Evolutionary conservation across 2,113 vertebrate genomes (phyloP), one percentile per base, ranked within the genome.

Genomic region (Brachyhypopomus occidentalis): DNA sequence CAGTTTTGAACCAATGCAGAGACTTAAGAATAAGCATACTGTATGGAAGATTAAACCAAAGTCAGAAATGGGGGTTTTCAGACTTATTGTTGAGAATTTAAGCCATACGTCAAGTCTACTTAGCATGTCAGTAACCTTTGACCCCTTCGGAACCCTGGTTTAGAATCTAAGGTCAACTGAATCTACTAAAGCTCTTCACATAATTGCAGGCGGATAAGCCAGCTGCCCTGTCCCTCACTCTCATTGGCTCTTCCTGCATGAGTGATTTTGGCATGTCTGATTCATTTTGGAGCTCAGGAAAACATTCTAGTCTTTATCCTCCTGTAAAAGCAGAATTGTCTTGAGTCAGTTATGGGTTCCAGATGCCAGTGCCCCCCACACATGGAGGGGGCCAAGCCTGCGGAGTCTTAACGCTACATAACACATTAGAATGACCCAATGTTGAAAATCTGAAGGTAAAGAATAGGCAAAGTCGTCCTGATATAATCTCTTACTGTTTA

Each of bases 361-460:
- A 92, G 90, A 90, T 92, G 91, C 75, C 52, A 67, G 64, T 59
- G 48, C 48, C 75, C 11, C 11, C n/a, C 2, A 85, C 88, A 83
- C 80, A 87, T 78, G 48, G 22, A 36, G 12, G 27, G 23, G 58
- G 62, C n/a, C 19, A 0, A 4, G n/a, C 20, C 58, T 8, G 58
- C 5, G 20, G 56, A 5, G 20, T 22, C 12, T 52, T 52, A 52
- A 52, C 3, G 30, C 2, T 30, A 30, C 30, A 30, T 30, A 52
- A 52, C 45, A 52, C 45, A 52, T 52, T 52, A 52, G 45, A 52
- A 12, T 52, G 45, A 14, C 9, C 9, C 9, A n/a, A n/a, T n/a
- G n/a, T n/a, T n/a, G n/a, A n/a, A n/a, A n/a, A 12, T 30, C 30
- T 30, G 30, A 1, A 12, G 12, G 45, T 14, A 52, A 52, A 14